Conservation (phyloP, 2,113 vertebrate species). For the Tupaia chinensis region DNA sequence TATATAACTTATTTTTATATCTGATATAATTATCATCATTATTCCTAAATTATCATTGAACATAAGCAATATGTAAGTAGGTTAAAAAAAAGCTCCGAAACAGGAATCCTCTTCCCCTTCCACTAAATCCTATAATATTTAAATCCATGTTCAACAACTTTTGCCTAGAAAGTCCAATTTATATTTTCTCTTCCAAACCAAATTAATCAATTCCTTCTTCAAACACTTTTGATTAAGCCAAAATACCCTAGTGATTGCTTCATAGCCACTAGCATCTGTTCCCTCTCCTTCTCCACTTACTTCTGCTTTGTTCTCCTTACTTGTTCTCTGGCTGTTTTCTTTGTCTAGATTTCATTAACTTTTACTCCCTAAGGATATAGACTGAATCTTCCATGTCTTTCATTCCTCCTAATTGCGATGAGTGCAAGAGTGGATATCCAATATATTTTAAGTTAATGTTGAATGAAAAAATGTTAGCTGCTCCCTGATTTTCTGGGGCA, state of each 20-base stretch:
- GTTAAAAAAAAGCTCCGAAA: neutral
- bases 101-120: neutral
- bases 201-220: neutral
- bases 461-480: neutral
- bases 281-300: neutral
- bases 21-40: neutral
- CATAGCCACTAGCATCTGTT: no score
- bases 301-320: neutral
- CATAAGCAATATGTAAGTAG: neutral
- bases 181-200: neutral
- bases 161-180: neutral
- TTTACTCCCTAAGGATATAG: neutral
- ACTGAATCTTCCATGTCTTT: neutral
- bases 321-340: neutral
- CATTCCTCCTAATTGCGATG: neutral
- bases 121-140: neutral
- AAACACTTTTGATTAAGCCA: neutral
- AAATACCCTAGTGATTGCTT: neutral
- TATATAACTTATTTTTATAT: neutral
- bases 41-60: neutral
- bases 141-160: neutral
- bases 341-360: neutral
- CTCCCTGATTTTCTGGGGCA: neutral
- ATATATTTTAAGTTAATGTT: neutral
- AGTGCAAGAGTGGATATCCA: neutral